Base-by-base conservation (phyloP, 1,140 invertebrate genomes). In the Pentalonia nigronervosa region DNA sequence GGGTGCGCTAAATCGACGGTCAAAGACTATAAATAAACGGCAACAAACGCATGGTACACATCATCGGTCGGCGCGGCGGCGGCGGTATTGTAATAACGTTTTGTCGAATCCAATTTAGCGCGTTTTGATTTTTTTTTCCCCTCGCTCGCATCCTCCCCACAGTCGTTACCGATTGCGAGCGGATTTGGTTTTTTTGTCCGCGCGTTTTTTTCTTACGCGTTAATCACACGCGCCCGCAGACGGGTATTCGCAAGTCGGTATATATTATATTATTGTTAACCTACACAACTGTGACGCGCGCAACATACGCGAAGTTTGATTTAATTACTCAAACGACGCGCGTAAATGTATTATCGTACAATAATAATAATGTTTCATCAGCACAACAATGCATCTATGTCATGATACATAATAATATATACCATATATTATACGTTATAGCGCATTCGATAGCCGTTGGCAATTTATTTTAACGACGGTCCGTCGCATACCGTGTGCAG, bases 1-100 rank as follows among this genome's bases (percentile, higher is more conserved):
- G 91, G 91, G 91, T 93, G 91, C 91, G 91, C 91, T 93, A 93
- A 93, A 93, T 83, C 91, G 91, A 36, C 91, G 76, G 91, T 86
- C 91, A 93, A 93, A 93, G 91, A 84, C 81, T 48, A 34, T 89
- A 89, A 89, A 89, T 56, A 89, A 89, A 89, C 53, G 88, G 88
- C 88, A 93, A 93, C 67, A 93, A 93, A 84, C 91, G 81, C 67
- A 48, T 36, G 67, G 41, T 45, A 90, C 89, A 67, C 89, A 90
- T 90, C 89, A 67, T 90, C 53, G 53, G 81, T 36, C 47, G 48
- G 41, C 83, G 2, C 83, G 2, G 1, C 41, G n/a, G 41, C 89
- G 56, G 89, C 89, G 50, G 60, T 91, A 91, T 91, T 83, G 90
- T 91, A 81, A 81, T 81, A 81, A 48, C 76, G 60, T 91, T 91